These are phyloP conservation scores for Melanerpes formicivorus DNA, from an alignment of 2,113 vertebrate genomes.

Conservation along the genomic window DNA sequence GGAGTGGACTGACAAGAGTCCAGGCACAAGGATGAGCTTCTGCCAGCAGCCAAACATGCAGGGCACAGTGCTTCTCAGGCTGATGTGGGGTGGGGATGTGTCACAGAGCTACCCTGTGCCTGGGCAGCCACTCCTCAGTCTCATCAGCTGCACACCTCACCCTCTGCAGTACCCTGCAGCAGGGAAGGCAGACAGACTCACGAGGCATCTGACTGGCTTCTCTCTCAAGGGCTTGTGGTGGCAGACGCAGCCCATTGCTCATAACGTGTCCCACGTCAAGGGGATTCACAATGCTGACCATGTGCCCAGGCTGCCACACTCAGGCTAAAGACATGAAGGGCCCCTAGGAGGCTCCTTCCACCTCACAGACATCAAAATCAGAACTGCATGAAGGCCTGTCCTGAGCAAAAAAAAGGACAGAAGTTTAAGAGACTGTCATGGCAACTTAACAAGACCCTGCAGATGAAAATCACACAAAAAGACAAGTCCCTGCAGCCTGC, in stretches of 20 bases:
- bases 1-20: background rate
- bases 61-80: rapidly evolving
- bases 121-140: background rate
- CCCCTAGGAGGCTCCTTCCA: background rate
- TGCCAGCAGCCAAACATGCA: background rate
- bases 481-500: background rate
- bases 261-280: rapidly evolving
- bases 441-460: background rate
- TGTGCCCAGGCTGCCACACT: background rate
- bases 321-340: background rate
- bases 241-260: background rate
- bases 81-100: background rate
- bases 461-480: background rate
- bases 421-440: background rate
- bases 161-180: background rate
- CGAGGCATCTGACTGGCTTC: background rate
- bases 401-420: background rate
- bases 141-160: background rate
- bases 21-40: background rate
- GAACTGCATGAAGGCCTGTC: background rate
- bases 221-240: background rate
- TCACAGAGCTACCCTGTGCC: background rate
- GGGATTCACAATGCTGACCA: background rate
- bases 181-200: background rate
- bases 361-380: background rate